Base-by-base conservation (phyloP, 2,797 vertebrate species). In the Odontamblyopus rebecca region DNA sequence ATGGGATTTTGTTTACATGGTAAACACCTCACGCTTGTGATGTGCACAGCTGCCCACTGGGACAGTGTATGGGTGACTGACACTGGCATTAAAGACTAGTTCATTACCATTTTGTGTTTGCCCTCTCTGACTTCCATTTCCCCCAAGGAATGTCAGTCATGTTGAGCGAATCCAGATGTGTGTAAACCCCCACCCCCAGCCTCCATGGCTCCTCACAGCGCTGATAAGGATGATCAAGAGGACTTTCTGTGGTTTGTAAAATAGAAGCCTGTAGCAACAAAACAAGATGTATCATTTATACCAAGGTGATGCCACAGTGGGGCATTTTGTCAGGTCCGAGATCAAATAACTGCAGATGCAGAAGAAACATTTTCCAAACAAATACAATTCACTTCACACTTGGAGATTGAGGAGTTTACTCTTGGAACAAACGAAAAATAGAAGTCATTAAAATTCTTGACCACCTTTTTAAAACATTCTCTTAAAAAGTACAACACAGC, bases 161-260 rank as follows among this genome's bases (percentile, higher is more conserved):
- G 71, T 69, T 82, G 71, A 90, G 79, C 18, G 68, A 68, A 85
- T 74, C 75, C 87, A 85, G 82, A 89, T 87, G 85, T 76, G 62
- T 29, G 67, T 53, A 62, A 62, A 30, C 68, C 53, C 51, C 75
- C 68, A 71, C 62, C 68, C 15, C 29, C 48, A 23, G 41, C 18
- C 63, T 61, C 74, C 44, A 35, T 32, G 61, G 4, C 71, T 53
- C 41, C 63, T 62, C 12, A 4, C n/a, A 61, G 2, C 68, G 8
- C n/a, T 11, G 54, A 18, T 29, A 62, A 68, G 48, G 48, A 16
- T 60, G 51, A 67, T 44, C 1, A 8, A 68, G 16, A 48, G 23
- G 51, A 63, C 61, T 62, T 0, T n/a, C 0, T 11, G 18, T 57
- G 16, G 62, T 75, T 72, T 63, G 4, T 67, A n/a, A 71, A 18